phyloP scores from a whole-genome alignment of 2,888 invertebrate genomes.

The Scaptomyza caliginosa region DNA sequence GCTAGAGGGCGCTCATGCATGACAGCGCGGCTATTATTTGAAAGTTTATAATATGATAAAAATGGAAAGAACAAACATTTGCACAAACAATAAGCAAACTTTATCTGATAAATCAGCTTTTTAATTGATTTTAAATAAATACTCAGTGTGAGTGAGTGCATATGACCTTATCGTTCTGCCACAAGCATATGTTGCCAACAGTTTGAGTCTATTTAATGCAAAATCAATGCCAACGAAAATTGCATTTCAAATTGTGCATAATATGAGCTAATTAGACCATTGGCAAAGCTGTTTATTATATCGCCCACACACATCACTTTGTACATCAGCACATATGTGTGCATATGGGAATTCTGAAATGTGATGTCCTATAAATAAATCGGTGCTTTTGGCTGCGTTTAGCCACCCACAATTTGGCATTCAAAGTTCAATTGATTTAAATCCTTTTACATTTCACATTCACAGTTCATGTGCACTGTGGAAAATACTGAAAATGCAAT shows the following conservation, averaged over 20 bases:
- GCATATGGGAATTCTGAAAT: slow-evolving; percentile 39
- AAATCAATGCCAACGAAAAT: slow-evolving; percentile 53
- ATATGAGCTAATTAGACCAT: slow-evolving; percentile 56
- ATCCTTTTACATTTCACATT: slow-evolving; percentile 43
- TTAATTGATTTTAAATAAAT: background rate
- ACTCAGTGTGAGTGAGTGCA: background rate
- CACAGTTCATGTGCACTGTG: slow-evolving; percentile 12
- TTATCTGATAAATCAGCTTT: background rate
- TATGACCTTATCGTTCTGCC: too few relatives aligned
- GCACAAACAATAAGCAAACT: too few relatives aligned
- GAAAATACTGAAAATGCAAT: slow-evolving; percentile 56
- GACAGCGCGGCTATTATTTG: background rate
- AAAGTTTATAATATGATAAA: background rate
- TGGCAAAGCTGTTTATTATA: slow-evolving; percentile 65
- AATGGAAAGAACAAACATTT: too few relatives aligned
- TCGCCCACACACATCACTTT: background rate
- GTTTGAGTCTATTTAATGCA: slow-evolving; percentile 28
- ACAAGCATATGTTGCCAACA: background rate
- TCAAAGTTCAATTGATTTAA: slow-evolving; percentile 52
- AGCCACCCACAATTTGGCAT: slow-evolving; percentile 15
- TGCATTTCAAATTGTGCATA: slow-evolving; percentile 56
- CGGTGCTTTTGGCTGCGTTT: slow-evolving; percentile 20
- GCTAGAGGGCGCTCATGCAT: slow-evolving; percentile 1
- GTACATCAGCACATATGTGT: background rate
- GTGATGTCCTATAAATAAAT: slow-evolving; percentile 35